Base-by-base conservation (phyloP, 2,888 invertebrate genomes). In the Trichogramma dendrolimi region DNA sequence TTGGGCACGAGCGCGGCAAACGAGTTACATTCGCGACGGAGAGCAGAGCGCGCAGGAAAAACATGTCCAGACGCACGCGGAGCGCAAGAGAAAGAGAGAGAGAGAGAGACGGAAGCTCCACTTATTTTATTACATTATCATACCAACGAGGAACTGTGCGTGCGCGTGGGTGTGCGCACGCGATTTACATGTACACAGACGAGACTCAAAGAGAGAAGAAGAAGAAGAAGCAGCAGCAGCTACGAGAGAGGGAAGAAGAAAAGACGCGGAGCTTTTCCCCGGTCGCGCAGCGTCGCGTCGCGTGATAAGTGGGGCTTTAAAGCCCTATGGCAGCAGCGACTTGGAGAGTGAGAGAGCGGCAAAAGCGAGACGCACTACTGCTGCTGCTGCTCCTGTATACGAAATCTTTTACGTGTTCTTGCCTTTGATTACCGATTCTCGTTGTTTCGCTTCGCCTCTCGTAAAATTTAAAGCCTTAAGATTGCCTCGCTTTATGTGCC, bases 91-190 rank as follows among this genome's bases (percentile, higher is more conserved):
- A 27, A 27, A 14, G 2, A 14, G 48, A 48, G 55, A 44, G 58
- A 61, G 48, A 40, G 47, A 58, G 51, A 48, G 52, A 47, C n/a
- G n/a, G 39, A 71, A 72, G 71, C 73, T 78, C 75, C 78, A 79
- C 77, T 79, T 78, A 78, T 78, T 79, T 79, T 79, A 79, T 79
- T 79, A 79, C 79, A 79, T 79, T 79, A 79, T 79, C 79, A 79
- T 79, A 78, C 77, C 77, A 75, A 76, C 74, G 74, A 75, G 72
- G 69, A 72, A 74, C n/a, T n/a, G 4, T 5, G 57, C 54, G 48
- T 2, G 56, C n/a, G 40, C 14, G 58, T 40, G 47, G 10, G 58
- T 40, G 59, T 27, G 27, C 27, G 27, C 27, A 3, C 27, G 27
- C 27, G 27, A 27, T 27, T 27, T 27, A 27, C 27, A 27, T 27